A percentile compares a stretch with the other conserved stretches of the same genome.
These are phyloP conservation scores for Steatornis caripensis DNA, from an alignment of 2,113 vertebrate genomes.

Conservation along the genomic window DNA sequence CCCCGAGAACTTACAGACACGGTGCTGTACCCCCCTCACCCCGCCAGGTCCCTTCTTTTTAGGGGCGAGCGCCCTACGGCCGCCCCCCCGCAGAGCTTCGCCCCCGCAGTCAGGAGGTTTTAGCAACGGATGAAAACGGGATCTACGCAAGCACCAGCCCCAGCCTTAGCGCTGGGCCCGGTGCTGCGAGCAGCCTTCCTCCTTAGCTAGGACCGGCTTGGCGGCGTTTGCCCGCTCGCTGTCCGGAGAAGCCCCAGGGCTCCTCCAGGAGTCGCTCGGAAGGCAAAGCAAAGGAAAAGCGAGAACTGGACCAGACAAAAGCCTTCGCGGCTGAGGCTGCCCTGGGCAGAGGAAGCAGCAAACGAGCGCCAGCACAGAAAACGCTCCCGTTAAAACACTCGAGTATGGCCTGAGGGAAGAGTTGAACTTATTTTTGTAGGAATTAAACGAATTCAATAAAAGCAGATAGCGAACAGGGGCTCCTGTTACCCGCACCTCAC, in stretches of 20 bases:
- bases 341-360: too few relatives aligned
- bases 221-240: too few relatives aligned
- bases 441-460: background rate
- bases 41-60: too few relatives aligned
- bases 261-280: background rate
- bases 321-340: background rate
- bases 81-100: rapidly evolving
- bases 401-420: background rate
- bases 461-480: background rate
- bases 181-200: background rate
- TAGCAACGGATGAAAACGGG: background rate
- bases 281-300: background rate
- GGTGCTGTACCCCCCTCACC: rapidly evolving
- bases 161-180: background rate
- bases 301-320: rapidly evolving
- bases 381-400: rapidly evolving
- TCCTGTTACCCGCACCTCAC: rapidly evolving
- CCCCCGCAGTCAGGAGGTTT: rapidly evolving
- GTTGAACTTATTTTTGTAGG: background rate
- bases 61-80: background rate
- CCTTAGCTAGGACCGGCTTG: too few relatives aligned
- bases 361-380: rapidly evolving
- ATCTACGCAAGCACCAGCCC: background rate
- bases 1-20: rapidly evolving
- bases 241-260: background rate